These are phyloP conservation scores for Creontiades dilutus DNA, from an alignment of 2,888 invertebrate genomes.

Conservation along the genomic window DNA sequence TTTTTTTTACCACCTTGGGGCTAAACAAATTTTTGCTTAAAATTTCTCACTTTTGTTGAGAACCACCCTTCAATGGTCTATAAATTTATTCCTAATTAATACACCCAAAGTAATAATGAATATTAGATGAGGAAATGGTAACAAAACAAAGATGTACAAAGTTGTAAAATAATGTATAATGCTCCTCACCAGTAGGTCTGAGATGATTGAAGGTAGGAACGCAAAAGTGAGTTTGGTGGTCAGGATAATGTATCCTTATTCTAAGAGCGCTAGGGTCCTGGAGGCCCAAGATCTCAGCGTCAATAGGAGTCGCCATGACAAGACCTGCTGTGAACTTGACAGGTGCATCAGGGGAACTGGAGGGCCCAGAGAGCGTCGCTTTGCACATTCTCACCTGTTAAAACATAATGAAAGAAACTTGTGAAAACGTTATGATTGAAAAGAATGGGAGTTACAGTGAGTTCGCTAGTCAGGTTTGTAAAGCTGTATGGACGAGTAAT, in stretches of 20 bases:
- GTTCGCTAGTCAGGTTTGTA: no score
- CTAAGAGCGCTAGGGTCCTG: slow-evolving; percentile 86
- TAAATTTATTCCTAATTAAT: no score
- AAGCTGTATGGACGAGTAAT: no score
- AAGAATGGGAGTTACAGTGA: not conserved
- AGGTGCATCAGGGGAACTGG: slow-evolving; percentile 88
- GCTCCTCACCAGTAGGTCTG: slow-evolving; percentile 73
- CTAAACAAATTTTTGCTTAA: no score
- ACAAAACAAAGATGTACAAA: no score
- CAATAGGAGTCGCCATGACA: slow-evolving; percentile 90
- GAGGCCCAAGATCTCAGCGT: slow-evolving; percentile 91
- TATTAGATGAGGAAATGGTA: no score
- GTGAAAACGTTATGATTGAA: not conserved
- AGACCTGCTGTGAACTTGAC: slow-evolving; percentile 96
- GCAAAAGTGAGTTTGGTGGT: slow-evolving; percentile 91
- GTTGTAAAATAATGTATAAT: no score
- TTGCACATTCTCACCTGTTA: slow-evolving; percentile 87
- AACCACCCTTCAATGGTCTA: no score
- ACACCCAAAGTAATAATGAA: no score
- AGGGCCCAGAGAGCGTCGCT: slow-evolving; percentile 91
- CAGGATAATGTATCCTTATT: slow-evolving; percentile 94
- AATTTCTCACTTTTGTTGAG: no score
- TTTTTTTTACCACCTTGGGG: no score
- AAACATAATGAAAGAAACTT: not conserved
- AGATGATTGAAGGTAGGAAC: slow-evolving; percentile 81